phyloP scores from a whole-genome alignment of 2,113 vertebrate genomes.

The Hydropotes inermis region DNA sequence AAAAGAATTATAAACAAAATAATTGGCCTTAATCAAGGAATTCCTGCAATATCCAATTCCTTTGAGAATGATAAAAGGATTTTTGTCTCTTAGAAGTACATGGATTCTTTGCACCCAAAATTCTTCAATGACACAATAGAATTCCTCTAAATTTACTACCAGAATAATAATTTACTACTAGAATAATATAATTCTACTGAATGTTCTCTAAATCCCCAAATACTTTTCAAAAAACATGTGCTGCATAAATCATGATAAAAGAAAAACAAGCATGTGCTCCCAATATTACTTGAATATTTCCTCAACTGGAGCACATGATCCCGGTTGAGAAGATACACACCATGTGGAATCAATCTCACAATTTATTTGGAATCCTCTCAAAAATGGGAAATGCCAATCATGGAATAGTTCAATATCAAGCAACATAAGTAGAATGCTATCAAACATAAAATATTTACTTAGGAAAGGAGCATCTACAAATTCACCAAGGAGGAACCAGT shows the following conservation, averaged over 20 bases:
- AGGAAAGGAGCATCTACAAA: not conserved
- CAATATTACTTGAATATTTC: slow-evolving; percentile 5
- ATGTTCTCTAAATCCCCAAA: slow-evolving; percentile 1
- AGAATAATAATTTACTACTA: not conserved
- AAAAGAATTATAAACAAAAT: not conserved
- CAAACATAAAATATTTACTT: not conserved
- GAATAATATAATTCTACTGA: not conserved
- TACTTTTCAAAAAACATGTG: not conserved
- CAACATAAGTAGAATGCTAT: not conserved
- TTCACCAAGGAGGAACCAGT: not conserved
- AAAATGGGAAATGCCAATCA: not conserved
- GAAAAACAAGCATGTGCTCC: slow-evolving; percentile 14
- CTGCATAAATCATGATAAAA: slow-evolving; percentile 31
- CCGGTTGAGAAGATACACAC: not conserved
- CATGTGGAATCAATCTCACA: not conserved
- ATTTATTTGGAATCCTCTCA: not conserved
- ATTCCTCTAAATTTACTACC: not conserved
- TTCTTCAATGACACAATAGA: slow-evolving; percentile 26
- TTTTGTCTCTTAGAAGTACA: not conserved
- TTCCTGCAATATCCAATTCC: not conserved
- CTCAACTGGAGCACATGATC: not conserved
- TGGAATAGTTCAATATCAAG: not conserved
- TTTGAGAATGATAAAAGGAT: not conserved
- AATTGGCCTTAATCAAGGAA: not conserved
- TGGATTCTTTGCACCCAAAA: not conserved